These are phyloP conservation scores for Siniperca chuatsi DNA, from an alignment of 2,113 vertebrate genomes.

Conservation along the genomic window DNA sequence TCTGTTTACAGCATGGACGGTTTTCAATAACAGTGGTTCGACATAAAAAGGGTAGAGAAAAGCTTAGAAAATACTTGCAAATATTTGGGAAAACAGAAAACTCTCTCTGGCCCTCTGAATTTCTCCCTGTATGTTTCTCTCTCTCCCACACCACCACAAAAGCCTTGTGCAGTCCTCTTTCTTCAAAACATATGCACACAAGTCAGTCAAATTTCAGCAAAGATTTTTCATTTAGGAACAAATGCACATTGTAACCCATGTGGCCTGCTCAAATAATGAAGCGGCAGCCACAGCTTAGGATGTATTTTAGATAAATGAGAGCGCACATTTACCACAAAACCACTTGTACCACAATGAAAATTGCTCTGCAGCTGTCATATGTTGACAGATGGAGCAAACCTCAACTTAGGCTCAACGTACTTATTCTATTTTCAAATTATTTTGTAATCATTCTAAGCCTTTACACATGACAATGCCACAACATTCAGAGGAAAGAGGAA, in stretches of 20 bases:
- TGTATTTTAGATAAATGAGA: slow-evolving; percentile 83
- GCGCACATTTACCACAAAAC: slow-evolving; percentile 82
- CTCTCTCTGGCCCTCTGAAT: slow-evolving; percentile 24
- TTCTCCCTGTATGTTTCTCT: slow-evolving; percentile 7
- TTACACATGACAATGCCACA: slow-evolving; percentile 80
- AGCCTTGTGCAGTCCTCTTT: slow-evolving; percentile 27
- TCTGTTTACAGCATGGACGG: not conserved
- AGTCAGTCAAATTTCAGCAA: slow-evolving; percentile 65
- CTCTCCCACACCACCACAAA: slow-evolving; percentile 50
- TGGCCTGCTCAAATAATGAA: slow-evolving; percentile 77
- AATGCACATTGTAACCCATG: slow-evolving; percentile 75
- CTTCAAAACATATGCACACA: slow-evolving; percentile 72
- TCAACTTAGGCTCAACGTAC: slow-evolving; percentile 76
- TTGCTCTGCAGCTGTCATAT: slow-evolving; percentile 82
- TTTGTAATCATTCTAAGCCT: slow-evolving; percentile 83
- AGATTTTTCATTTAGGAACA: slow-evolving; percentile 78
- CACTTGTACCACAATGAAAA: slow-evolving; percentile 83
- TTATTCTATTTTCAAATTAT: slow-evolving; percentile 86
- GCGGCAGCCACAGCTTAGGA: slow-evolving; percentile 79
- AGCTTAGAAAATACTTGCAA: slow-evolving; percentile 22
- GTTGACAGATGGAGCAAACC: slow-evolving; percentile 82
- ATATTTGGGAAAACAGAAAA: slow-evolving; percentile 49
- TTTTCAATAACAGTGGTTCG: slow-evolving; percentile 30
- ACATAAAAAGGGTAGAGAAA: slow-evolving; percentile 21
- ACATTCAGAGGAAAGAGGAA: slow-evolving; percentile 54